Conservation (phyloP, 2,113 vertebrate species). For the Peromyscus californicus region DNA sequence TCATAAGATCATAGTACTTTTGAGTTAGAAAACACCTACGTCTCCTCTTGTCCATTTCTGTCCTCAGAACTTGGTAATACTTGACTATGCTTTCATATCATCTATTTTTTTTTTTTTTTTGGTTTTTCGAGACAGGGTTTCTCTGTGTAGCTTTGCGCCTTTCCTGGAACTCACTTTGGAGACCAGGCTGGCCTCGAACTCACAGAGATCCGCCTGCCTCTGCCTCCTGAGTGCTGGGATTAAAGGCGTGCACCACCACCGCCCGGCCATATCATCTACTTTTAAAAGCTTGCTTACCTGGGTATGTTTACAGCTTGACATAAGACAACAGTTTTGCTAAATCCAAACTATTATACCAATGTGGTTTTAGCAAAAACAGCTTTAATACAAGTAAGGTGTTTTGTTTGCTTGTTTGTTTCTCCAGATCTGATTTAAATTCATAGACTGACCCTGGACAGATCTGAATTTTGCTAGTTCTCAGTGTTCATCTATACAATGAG, state of each 20-base stretch:
- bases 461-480: constrained; percentile 30
- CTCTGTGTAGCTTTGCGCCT: too few species aligned
- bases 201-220: too few species aligned
- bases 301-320: background rate
- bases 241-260: too few species aligned
- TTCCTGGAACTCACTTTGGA: too few species aligned
- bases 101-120: background rate
- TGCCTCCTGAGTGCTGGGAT: too few species aligned
- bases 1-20: constrained; percentile 26
- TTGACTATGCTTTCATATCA: background rate
- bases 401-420: background rate
- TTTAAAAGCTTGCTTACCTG: constrained; percentile 7
- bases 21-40: background rate
- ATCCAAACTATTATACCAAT: constrained; percentile 27
- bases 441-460: background rate
- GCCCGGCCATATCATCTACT: background rate
- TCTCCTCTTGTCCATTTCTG: background rate
- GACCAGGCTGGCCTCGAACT: too few species aligned
- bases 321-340: constrained; percentile 46
- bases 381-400: background rate
- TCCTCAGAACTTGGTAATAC: background rate
- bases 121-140: too few species aligned
- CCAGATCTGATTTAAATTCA: constrained; percentile 57
- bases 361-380: constrained; percentile 1
- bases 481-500: constrained; percentile 38